Evolutionary conservation across 2,113 vertebrate species (phyloP).

Genomic region (Mionectes macconnelli): DNA sequence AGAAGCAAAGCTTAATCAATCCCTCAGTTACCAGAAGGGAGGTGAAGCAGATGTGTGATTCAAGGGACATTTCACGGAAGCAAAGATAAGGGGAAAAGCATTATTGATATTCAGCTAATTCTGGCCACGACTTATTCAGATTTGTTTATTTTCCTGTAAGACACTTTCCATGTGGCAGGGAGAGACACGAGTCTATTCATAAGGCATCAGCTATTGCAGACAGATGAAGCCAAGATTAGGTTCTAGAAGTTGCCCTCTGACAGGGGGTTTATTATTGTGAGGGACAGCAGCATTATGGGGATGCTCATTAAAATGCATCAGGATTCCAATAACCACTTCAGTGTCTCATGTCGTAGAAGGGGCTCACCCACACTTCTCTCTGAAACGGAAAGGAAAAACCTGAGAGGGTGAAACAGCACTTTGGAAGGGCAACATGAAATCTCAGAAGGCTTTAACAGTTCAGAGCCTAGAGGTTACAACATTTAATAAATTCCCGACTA

Average conservation of each 20-base stretch:
- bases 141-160: not conserved
- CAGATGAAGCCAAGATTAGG: conserved; percentile 13
- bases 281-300: not conserved
- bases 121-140: not conserved
- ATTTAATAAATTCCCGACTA: not conserved
- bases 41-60: not conserved
- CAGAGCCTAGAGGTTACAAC: not conserved
- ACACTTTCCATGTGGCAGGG: not conserved
- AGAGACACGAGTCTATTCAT: not conserved
- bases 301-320: conserved; percentile 15
- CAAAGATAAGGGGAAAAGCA: not conserved
- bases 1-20: not conserved
- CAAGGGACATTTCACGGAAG: not conserved
- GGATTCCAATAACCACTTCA: not conserved
- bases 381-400: not conserved
- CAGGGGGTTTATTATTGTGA: not conserved
- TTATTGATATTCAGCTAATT: not conserved
- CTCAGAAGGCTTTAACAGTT: not conserved
- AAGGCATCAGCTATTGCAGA: not conserved
- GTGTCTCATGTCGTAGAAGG: not conserved
- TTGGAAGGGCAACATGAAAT: not conserved
- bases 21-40: not conserved
- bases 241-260: not conserved
- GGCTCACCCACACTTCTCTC: not conserved
- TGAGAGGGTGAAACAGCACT: not conserved